Evolutionary conservation across 2,888 invertebrate species (phyloP), one percentile per base, ranked within the genome.

Genomic region (Nemotelus pantherinus): DNA sequence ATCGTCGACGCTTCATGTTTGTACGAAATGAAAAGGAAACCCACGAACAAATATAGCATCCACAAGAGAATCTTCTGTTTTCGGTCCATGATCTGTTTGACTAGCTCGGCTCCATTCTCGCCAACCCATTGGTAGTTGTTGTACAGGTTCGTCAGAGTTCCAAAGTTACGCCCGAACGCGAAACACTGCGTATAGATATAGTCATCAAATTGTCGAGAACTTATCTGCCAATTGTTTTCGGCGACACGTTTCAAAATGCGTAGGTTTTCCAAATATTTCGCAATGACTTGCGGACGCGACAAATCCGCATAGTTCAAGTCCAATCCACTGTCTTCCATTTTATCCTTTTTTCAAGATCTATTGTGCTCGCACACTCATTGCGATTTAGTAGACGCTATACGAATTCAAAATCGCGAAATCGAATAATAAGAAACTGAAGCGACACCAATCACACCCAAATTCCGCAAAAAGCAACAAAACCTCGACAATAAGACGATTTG

Each of bases 1-100:
- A 91, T 89, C 84, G 90, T 92, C 80, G 92, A 91, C 9, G 93
- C 90, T 43, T 90, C 86, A 63, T 82, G 89, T 83, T 91, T 91
- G 83, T 90, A 91, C 82, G 92, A 89, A 81, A 89, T 84, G 77
- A 89, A 82, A 48, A 88, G 83, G 70, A 86, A 84, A 74, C 83
- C 82, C 64, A 86, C 74, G 2, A 84, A 79, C 3, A 86, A 76
- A 72, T 85, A 86, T 60, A 86, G 84, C 0, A 85, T 72, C 85
- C 86, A 87, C 78, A 85, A 86, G 1, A 86, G 78, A 72, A 87
- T 86, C 78, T 86, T 85, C 1, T 85, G 83, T 60, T 85, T 85
- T 0, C 86, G 82, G 78, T 84, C 85, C 79, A 88, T 85, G 77
- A 88, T 80, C 77, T 87, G 86, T 79, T 87, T 85, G 39, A 90